Conservation (phyloP, 2,113 vertebrate genomes). For the Ia io region DNA sequence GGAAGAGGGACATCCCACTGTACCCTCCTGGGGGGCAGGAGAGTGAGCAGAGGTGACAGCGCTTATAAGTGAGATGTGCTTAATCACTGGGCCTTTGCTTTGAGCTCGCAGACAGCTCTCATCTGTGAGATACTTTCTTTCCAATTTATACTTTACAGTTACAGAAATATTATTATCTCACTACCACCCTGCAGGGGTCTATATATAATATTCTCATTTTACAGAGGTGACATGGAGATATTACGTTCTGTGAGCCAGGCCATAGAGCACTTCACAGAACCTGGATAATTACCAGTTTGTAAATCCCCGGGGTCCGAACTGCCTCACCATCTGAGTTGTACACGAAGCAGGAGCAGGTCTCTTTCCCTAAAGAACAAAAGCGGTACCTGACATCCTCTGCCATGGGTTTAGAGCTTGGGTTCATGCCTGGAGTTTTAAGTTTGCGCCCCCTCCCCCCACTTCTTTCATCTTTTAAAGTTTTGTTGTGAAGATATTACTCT, state of each 20-base stretch:
- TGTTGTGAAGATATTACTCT: conserved; percentile 50
- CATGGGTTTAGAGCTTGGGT: neutral
- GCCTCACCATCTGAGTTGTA: neutral
- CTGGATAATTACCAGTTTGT: neutral
- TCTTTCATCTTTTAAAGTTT: conserved; percentile 60
- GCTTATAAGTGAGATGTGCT: neutral
- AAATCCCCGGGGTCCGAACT: neutral
- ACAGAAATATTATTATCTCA: neutral
- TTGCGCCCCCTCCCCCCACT: neutral
- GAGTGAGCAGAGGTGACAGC: neutral
- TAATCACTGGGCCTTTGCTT: neutral
- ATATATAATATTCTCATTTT: neutral
- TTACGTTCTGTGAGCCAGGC: neutral
- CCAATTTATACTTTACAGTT: neutral
- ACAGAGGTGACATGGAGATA: neutral
- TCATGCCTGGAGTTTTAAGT: conserved; percentile 32
- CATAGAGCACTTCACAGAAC: neutral
- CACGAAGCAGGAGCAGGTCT: neutral
- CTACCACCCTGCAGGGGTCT: accelerated
- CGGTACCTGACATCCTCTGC: neutral
- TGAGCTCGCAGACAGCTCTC: neutral
- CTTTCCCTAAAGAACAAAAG: neutral
- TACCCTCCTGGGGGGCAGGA: neutral
- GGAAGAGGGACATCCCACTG: neutral
- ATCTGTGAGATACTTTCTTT: neutral